These are phyloP conservation scores for Ectropis grisescens DNA, from an alignment of 1,140 invertebrate species.

Conservation along the genomic window DNA sequence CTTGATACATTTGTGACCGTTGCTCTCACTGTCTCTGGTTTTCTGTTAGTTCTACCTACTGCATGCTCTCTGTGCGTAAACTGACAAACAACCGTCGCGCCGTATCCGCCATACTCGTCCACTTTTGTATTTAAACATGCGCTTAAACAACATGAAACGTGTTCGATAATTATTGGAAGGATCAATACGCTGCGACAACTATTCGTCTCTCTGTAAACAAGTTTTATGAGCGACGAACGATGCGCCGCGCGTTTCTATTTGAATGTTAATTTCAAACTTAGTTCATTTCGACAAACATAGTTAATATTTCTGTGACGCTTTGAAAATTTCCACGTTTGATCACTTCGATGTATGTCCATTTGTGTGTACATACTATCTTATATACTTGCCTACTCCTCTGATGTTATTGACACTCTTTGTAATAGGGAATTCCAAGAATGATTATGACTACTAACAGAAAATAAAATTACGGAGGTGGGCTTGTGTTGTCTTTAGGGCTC, in stretches of 20 bases:
- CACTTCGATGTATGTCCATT: too few species aligned
- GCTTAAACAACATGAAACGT: slow-evolving; percentile 65
- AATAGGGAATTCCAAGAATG: too few species aligned
- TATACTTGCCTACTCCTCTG: too few species aligned
- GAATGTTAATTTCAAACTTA: slow-evolving; percentile 53
- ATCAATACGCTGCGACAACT: slow-evolving; percentile 61
- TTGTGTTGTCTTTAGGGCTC: too few species aligned
- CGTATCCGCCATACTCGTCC: slow-evolving; percentile 46
- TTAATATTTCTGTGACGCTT: slow-evolving; percentile 2
- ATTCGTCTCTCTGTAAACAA: slow-evolving; percentile 59
- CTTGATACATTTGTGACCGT: too few species aligned
- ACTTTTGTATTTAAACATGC: slow-evolving; percentile 57
- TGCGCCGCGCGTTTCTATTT: slow-evolving; percentile 54
- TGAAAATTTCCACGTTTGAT: too few species aligned
- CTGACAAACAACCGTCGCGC: slow-evolving; percentile 40
- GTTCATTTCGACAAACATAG: slow-evolving; percentile 36
- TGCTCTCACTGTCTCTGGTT: slow-evolving; percentile 29
- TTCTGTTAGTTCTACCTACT: slow-evolving; percentile 59
- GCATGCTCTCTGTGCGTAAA: slow-evolving; percentile 51
- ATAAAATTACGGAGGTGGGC: too few species aligned
- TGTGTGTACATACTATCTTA: too few species aligned
- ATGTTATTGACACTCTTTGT: too few species aligned
- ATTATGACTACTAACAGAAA: too few species aligned
- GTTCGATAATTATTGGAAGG: slow-evolving; percentile 69
- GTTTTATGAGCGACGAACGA: slow-evolving; percentile 48